Evolutionary conservation across 2,797 vertebrate species (phyloP), one percentile per base, ranked within the genome.

Genomic region (Merluccius polli): DNA sequence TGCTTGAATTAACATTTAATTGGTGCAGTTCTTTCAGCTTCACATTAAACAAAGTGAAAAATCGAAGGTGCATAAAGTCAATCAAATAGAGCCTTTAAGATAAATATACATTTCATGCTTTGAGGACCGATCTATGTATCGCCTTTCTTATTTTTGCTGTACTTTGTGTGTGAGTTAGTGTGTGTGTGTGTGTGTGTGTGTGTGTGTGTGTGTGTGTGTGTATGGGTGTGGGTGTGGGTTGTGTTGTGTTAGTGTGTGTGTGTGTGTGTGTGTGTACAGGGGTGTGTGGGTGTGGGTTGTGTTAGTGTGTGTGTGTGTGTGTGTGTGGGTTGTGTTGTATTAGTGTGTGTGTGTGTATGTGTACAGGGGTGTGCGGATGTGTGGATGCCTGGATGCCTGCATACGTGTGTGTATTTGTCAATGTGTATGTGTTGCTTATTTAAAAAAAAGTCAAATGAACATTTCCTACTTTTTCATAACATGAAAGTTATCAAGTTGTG

Each of bases 281-380:
- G 33, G 33, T 44, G 41, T 18, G 41, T 44, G 16, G 3, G 41
- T 16, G 36, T 38, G 36, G 3, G 33, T 35, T n/a, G n/a, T n/a
- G n/a, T 70, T 69, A n/a, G 33, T 35, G 13, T 44, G 15, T 44
- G 16, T 38, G 36, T 38, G 36, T 38, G 36, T 38, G 36, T 38
- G 13, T 38, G 36, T 38, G 36, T 38, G 36, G 3, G 33, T 35
- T n/a, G n/a, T n/a, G n/a, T 70, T 69, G 75, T 52, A 78, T 59
- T 78, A 38, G 74, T 18, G 79, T 36, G 75, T 73, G 73, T 73
- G 77, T 73, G 77, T 33, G 74, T 75, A 71, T 68, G 79, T 69
- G 76, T 41, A 41, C 13, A 16, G 38, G 38, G 38, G 11, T 41
- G 38, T 41, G 48, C n/a, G 63, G 6, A 75, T 21, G 29, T 77